Conservation (phyloP, 2,113 vertebrate species). For the Vimba vimba region DNA sequence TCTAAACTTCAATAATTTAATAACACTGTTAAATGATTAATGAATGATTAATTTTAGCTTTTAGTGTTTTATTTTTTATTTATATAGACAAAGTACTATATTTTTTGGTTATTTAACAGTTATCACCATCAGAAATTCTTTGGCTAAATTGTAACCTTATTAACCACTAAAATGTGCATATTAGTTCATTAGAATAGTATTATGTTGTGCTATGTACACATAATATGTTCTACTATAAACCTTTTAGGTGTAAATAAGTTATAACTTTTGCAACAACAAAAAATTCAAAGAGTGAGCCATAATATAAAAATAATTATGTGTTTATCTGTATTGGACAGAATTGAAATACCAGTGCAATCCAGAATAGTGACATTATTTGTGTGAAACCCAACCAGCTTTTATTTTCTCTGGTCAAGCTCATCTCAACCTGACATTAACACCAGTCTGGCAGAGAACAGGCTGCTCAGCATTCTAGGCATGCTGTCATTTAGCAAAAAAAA, state of each 20-base stretch:
- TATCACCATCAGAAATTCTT: not conserved
- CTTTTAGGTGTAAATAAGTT: not conserved
- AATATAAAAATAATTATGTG: not conserved
- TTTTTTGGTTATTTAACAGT: not conserved
- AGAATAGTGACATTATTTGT: not conserved
- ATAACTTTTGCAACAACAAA: too few species aligned
- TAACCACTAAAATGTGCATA: not conserved
- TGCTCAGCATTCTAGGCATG: slow-evolving; percentile 70
- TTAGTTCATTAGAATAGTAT: not conserved
- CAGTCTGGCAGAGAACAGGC: slow-evolving; percentile 40
- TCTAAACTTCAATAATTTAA: too few species aligned
- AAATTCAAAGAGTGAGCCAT: not conserved
- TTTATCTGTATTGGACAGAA: not conserved
- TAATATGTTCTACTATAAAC: not conserved
- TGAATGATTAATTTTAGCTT: too few species aligned
- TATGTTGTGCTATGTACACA: not conserved
- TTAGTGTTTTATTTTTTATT: not conserved
- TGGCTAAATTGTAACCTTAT: not conserved
- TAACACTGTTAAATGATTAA: too few species aligned
- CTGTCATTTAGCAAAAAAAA: slow-evolving; percentile 55
- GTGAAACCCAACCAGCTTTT: not conserved
- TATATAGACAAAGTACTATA: not conserved
- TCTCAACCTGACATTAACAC: not conserved
- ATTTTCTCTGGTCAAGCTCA: slow-evolving; percentile 9
- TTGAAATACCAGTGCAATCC: not conserved